Evolutionary conservation across 2,113 vertebrate species (phyloP), one percentile per base, ranked within the genome.

Genomic region (Scophthalmus maximus): DNA sequence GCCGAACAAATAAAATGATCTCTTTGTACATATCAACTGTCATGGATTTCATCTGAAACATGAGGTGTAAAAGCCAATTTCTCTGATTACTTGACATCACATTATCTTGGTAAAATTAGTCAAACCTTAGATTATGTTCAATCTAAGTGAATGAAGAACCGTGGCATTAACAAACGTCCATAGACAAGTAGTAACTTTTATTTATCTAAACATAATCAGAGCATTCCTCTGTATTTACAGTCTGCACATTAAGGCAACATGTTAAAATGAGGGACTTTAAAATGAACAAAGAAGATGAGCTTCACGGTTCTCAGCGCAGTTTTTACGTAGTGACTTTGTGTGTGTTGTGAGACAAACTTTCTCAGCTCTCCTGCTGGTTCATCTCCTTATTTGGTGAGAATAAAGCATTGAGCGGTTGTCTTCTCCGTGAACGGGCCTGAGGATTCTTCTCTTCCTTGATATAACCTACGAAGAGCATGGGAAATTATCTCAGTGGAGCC

Each of bases 401-500:
- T 56, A 95, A 93, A 30, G 95, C 92, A 2, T 94, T 93, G 14
- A 97, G 94, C 15, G 97, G 97, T 53, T 95, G 95, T 51, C 96
- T 89, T 81, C 97, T 94, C 77, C 96, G 94, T 53, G 94, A 91
- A 34, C 96, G 95, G 0, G 78, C 91, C 65, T 95, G 94, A 26
- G 95, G 94, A 78, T 88, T 92, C 53, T 93, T 85, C 25, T 98
- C 96, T 76, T 98, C 97, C 68, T 93, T 97, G 79, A 99, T 95
- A 55, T 99, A 99, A 32, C 97, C 97, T 98, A 68, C 83, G 87
- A 87, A 3, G 42, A 15, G 12, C n/a, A 49, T 49, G 46, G 15
- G 42, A 18, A 9, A 68, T 66, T 49, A 52, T 70, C 12, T 47
- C 47, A 60, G 40, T 22, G 8, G 20, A 55, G 1, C 29, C 3